Evolutionary conservation across 2,888 invertebrate genomes (phyloP).

Genomic region (Sclerodermus sp.): DNA sequence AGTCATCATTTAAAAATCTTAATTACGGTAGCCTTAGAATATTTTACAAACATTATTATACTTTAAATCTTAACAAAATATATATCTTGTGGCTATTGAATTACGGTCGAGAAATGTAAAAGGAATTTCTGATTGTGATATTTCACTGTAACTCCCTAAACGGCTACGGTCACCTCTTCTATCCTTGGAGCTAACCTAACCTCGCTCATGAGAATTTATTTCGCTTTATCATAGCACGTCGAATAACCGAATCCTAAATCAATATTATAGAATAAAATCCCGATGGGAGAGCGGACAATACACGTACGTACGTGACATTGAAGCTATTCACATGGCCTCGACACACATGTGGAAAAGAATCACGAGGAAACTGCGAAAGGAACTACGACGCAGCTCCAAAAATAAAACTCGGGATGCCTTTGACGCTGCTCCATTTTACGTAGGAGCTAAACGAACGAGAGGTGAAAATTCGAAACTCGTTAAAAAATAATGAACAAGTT

Average conservation of each 20-base stretch:
- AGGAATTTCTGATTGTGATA: too few relatives aligned
- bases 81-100: too few relatives aligned
- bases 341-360: not conserved
- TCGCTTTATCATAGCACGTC: not conserved
- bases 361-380: not conserved
- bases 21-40: too few relatives aligned
- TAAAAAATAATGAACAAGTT: not conserved
- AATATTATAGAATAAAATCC: not conserved
- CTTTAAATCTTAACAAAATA: too few relatives aligned
- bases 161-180: constrained; percentile 5
- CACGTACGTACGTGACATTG: not conserved
- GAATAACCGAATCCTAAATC: not conserved
- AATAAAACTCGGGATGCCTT: not conserved
- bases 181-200: constrained; percentile 19
- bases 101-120: too few relatives aligned
- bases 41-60: too few relatives aligned
- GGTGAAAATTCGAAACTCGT: not conserved
- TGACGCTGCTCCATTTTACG: not conserved
- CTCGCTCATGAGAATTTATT: not conserved
- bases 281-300: not conserved
- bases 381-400: not conserved
- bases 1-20: too few relatives aligned
- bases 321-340: constrained; percentile 1
- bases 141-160: too few relatives aligned
- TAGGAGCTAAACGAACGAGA: not conserved